phyloP scores from a whole-genome alignment of 64 coral and sea anemone species.

The Astreopora myriophthalma region DNA sequence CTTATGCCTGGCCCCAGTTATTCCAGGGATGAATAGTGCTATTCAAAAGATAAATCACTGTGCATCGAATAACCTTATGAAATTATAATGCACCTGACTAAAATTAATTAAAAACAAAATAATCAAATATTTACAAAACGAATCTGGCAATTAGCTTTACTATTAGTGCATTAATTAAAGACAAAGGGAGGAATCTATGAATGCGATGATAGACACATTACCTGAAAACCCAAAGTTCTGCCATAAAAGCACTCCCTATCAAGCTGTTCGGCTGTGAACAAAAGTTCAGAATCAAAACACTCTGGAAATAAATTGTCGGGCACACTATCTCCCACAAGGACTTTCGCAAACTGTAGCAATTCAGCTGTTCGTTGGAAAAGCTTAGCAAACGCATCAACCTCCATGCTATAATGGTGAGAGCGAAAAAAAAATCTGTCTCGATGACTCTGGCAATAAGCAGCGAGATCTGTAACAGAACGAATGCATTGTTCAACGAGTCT shows the following conservation, averaged over 20 bases:
- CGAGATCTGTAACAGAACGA: constrained; percentile 78
- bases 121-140: too few species aligned
- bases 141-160: too few species aligned
- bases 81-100: too few species aligned
- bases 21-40: too few species aligned
- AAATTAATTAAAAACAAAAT: too few species aligned
- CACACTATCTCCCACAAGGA: constrained; percentile 56
- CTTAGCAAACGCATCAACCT: constrained; percentile 77
- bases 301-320: constrained; percentile 77
- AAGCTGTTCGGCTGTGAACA: constrained; percentile 82
- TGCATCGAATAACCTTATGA: too few species aligned
- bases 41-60: too few species aligned
- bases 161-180: too few species aligned
- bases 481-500: constrained; percentile 77
- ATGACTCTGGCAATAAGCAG: constrained; percentile 77
- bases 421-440: constrained; percentile 93
- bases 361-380: constrained; percentile 76
- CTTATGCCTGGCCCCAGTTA: too few species aligned
- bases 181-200: too few species aligned
- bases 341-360: constrained; percentile 76
- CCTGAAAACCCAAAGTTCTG: constrained; percentile 94
- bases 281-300: constrained; percentile 73
- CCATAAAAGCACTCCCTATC: constrained; percentile 99
- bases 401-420: constrained; percentile 92
- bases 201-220: constrained; percentile 36